These are phyloP conservation scores for Drosophila tanythrix DNA, from an alignment of 2,888 invertebrate genomes.

Conservation along the genomic window DNA sequence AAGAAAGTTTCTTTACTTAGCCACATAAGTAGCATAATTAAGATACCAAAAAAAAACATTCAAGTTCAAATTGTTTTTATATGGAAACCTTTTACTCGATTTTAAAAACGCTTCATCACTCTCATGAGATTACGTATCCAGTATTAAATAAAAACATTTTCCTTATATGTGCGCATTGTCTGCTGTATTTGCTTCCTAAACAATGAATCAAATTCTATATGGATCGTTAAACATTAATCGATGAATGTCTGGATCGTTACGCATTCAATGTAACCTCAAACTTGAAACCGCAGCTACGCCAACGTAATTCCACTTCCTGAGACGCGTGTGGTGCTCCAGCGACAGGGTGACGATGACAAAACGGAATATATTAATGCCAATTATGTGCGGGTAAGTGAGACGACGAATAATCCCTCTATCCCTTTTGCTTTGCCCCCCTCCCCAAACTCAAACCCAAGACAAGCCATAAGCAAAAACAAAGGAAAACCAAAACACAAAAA, in stretches of 20 bases:
- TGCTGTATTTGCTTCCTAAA: conserved; percentile 32
- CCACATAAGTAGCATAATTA: neutral
- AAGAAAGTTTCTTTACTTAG: neutral
- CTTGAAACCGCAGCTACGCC: conserved; percentile 88
- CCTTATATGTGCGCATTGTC: conserved; percentile 10
- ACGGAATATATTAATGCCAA: conserved; percentile 97
- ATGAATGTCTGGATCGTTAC: neutral
- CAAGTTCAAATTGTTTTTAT: conserved; percentile 26
- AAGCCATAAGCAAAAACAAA: conserved; percentile 11
- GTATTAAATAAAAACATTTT: conserved; percentile 15
- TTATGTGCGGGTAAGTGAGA: conserved; percentile 91
- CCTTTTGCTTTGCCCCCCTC: neutral
- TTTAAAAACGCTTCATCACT: conserved; percentile 1
- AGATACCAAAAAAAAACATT: conserved; percentile 1
- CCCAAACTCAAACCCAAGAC: neutral
- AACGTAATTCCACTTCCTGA: conserved; percentile 97
- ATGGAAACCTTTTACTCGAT: conserved; percentile 4
- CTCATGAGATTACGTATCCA: conserved; percentile 24
- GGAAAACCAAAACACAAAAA: neutral
- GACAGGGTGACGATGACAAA: conserved; percentile 90
- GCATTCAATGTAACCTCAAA: conserved; percentile 43
- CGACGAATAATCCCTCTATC: conserved; percentile 1
- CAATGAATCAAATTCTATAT: conserved; percentile 17
- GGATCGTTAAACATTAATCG: conserved; percentile 14
- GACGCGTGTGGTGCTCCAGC: conserved; percentile 92